phyloP scores from a whole-genome alignment of 2,888 invertebrate genomes.

The Melanargia galathea region DNA sequence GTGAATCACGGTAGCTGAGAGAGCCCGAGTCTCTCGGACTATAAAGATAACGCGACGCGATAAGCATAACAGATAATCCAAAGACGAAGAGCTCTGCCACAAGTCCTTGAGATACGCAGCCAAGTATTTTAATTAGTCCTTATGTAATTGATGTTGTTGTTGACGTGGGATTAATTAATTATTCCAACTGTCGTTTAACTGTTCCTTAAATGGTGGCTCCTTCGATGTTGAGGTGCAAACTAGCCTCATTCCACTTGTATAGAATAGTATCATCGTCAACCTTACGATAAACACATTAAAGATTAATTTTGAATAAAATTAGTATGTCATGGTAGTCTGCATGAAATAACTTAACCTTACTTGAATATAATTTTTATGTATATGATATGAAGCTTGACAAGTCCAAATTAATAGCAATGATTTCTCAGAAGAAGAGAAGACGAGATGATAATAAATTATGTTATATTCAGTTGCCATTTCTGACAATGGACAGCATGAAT shows the following conservation, averaged over 20 bases:
- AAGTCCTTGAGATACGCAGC: conserved; percentile 33
- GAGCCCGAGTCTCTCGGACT: conserved; percentile 12
- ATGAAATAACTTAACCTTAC: conserved; percentile 39
- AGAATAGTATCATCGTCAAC: background rate
- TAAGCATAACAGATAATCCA: conserved; percentile 32
- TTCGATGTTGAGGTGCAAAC: conserved; percentile 58
- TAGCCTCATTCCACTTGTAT: conserved; percentile 31
- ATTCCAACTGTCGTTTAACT: conserved; percentile 56
- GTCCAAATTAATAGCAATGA: conserved; percentile 28
- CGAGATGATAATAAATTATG: conserved; percentile 10
- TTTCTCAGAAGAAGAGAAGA: conserved; percentile 28
- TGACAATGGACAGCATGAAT: background rate
- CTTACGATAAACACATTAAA: conserved; percentile 34
- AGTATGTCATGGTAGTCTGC: background rate
- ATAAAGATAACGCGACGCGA: conserved; percentile 28
- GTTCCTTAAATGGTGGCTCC: conserved; percentile 58
- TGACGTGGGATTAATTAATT: conserved; percentile 57
- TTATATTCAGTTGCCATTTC: background rate
- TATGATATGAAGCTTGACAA: conserved; percentile 41
- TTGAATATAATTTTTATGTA: conserved; percentile 50
- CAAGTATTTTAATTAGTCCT: conserved; percentile 62
- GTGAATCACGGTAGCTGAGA: background rate
- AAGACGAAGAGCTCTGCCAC: conserved; percentile 27
- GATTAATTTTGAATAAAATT: conserved; percentile 19
- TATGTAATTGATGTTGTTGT: conserved; percentile 53